Base-by-base conservation (phyloP, 2,113 vertebrate genomes). In the Corythoichthys haematopterus region DNA sequence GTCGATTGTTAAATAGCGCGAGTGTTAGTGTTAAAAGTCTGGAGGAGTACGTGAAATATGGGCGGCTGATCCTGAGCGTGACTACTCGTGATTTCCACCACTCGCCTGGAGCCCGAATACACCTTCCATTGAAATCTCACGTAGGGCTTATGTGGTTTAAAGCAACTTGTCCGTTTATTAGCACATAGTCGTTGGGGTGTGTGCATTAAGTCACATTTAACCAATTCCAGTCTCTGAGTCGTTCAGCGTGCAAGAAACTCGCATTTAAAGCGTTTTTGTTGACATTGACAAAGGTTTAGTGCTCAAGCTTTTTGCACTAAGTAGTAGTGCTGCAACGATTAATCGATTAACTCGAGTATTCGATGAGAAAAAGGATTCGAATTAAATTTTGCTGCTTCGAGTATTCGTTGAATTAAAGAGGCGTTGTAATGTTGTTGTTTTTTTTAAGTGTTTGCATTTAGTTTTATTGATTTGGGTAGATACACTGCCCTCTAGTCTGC, bases 81-180 rank as follows among this genome's bases (percentile, higher is more conserved):
- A 89, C 75, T 60, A 51, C 88, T 83, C 87, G 88, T 90, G 88
- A 88, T 83, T 68, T 60, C 47, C 60, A 10, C 16, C 60, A 10
- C 16, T 46, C 64, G 65, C 65, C 60, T 33, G 3, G 3, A 67
- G 66, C 71, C 46, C 58, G 14, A 16, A 3, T 1, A 40, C 43
- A 46, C 5, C 20, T 20, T 62, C 11, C 1, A 28, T 33, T 28
- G 4, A 13, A 6, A 62, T 46, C 40, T 12, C 10, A 33, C 46
- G n/a, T 40, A 20, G 4, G 10, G 10, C 40, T 20, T n/a, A 4
- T 40, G 0, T n/a, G 7, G 10, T 11, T 60, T n/a, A 43, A 40
- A 6, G 6, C 1, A 40, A 40, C 9, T 20, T 62, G 10, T 28
- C 20, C 11, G 6, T 28, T 11, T 45, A 40, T 6, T 11, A 60